Conservation (phyloP, 1,140 invertebrate species). For the Chironomus striatipennis region DNA sequence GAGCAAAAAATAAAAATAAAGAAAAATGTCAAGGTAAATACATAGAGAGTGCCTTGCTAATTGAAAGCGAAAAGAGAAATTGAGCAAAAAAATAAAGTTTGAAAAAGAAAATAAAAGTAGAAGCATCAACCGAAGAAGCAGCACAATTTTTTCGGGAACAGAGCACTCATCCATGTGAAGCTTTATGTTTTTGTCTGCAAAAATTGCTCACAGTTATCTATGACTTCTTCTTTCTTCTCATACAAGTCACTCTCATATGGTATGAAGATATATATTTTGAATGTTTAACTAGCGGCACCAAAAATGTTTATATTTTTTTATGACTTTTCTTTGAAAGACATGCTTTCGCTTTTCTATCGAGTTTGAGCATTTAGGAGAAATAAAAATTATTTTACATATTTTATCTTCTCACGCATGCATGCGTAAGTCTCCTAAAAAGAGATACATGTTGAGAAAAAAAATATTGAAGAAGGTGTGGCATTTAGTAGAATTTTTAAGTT, state of each 20-base stretch:
- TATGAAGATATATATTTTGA: background rate
- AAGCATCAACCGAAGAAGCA: background rate
- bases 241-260: background rate
- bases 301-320: background rate
- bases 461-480: background rate
- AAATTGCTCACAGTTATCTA: too few species aligned
- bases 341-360: background rate
- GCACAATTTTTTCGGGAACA: background rate
- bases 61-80: background rate
- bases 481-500: background rate
- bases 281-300: background rate
- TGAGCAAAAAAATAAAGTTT: background rate
- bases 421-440: background rate
- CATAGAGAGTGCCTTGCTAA: background rate
- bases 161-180: too few species aligned
- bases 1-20: background rate
- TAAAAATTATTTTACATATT: too few species aligned
- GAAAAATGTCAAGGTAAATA: background rate
- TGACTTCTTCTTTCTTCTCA: too few species aligned
- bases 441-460: background rate
- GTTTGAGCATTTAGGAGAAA: too few species aligned
- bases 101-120: background rate
- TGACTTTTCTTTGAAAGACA: background rate
- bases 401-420: background rate
- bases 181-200: too few species aligned